phyloP scores from a whole-genome alignment of 2,888 invertebrate species.

The Leucoptera coffeella region DNA sequence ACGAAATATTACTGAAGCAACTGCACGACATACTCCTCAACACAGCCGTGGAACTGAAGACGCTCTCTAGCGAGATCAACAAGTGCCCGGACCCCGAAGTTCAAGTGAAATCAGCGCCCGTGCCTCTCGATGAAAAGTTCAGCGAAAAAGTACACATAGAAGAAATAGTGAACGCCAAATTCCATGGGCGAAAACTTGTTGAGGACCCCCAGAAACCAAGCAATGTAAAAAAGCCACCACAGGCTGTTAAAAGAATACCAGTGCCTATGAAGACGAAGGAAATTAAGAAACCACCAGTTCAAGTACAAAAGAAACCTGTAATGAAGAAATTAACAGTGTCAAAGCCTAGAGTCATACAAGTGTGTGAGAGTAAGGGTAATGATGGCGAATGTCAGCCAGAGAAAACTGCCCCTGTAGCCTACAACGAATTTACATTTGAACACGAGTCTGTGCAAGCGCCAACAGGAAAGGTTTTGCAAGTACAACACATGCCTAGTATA shows the following conservation, averaged over 20 bases:
- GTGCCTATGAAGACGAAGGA: not conserved
- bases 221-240: no score
- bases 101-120: constrained; percentile 22
- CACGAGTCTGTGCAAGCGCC: constrained; percentile 15
- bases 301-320: not conserved
- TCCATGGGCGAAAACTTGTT: constrained; percentile 31
- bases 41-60: constrained; percentile 39
- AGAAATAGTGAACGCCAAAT: constrained; percentile 44
- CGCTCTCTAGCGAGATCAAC: constrained; percentile 31
- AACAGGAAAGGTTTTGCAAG: constrained; percentile 15
- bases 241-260: not conserved
- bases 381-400: constrained; percentile 4
- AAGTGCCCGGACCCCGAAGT: constrained; percentile 25
- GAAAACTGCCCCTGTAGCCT: constrained; percentile 13
- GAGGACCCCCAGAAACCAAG: constrained; percentile 13
- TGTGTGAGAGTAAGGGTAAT: not conserved
- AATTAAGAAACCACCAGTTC: not conserved
- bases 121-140: constrained; percentile 38
- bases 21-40: constrained; percentile 42
- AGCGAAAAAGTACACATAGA: constrained; percentile 42
- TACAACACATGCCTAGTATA: constrained; percentile 45
- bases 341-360: not conserved
- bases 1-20: constrained; percentile 33
- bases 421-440: constrained; percentile 26
- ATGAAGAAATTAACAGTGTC: not conserved